Evolutionary conservation across 2,113 vertebrate species (phyloP).

Genomic region (Callipepla californica): DNA sequence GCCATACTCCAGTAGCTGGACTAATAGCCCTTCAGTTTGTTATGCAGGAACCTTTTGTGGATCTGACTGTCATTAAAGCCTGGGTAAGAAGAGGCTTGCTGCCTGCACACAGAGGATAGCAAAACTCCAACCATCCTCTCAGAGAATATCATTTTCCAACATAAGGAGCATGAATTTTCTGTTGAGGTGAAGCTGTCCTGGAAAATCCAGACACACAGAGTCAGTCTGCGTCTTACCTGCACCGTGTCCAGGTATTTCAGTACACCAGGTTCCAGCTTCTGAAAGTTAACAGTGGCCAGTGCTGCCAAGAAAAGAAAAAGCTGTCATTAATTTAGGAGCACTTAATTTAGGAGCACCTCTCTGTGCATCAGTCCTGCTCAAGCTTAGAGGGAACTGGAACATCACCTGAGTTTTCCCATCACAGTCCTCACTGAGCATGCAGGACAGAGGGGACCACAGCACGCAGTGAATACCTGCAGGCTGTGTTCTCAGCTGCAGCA

Average conservation of each 20-base stretch:
- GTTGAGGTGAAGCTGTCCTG: not conserved
- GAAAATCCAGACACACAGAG: not conserved
- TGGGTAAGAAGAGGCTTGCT: not conserved
- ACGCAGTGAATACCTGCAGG: not conserved
- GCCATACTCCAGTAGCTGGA: not conserved
- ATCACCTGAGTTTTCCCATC: not conserved
- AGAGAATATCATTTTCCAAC: not conserved
- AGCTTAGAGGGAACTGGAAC: not conserved
- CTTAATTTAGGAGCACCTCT: not conserved
- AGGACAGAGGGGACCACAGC: not conserved
- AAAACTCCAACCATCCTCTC: not conserved
- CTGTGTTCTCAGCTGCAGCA: not conserved
- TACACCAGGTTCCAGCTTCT: conserved; percentile 82
- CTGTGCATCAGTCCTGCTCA: not conserved
- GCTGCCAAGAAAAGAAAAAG: conserved; percentile 54
- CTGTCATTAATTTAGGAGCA: not conserved
- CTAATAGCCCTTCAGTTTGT: not conserved
- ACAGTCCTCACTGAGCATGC: not conserved
- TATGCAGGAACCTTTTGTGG: not conserved
- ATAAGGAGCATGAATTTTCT: not conserved
- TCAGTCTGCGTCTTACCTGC: conserved; percentile 77
- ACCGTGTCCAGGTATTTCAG: conserved; percentile 78
- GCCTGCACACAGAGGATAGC: not conserved
- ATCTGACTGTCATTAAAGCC: not conserved
- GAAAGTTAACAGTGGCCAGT: conserved; percentile 89